Evolutionary conservation across 2,113 vertebrate species (phyloP).

Genomic region (Pterocles burchelli): DNA sequence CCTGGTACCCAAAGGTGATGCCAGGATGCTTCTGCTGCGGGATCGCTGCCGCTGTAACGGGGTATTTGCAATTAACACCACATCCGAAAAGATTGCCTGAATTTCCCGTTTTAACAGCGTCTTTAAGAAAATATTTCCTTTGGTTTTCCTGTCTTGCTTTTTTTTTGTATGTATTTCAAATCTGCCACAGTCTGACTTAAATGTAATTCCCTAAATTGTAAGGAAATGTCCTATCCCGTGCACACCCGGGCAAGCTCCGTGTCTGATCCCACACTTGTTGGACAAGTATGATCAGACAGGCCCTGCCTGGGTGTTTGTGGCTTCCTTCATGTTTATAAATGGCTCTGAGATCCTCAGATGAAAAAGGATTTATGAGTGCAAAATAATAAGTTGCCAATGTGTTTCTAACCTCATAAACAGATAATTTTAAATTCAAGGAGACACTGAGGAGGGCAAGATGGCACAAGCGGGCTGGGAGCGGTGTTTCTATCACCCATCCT

Average conservation of each 20-base stretch:
- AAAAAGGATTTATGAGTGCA: background rate
- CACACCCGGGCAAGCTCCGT: background rate
- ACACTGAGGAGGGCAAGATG: background rate
- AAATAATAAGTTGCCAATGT: conserved; percentile 8
- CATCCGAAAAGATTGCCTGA: accelerated
- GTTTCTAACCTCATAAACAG: conserved; percentile 8
- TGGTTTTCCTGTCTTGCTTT: accelerated
- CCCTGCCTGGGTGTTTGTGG: background rate
- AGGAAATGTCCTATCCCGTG: background rate
- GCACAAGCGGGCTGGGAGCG: background rate
- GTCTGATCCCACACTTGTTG: background rate
- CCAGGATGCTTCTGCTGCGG: background rate
- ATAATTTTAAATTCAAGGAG: conserved; percentile 12
- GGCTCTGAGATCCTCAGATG: background rate
- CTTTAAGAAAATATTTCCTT: background rate
- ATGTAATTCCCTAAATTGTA: background rate
- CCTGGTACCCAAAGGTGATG: accelerated
- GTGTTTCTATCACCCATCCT: background rate
- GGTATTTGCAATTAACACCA: accelerated
- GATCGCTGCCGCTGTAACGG: accelerated
- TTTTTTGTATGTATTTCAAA: background rate
- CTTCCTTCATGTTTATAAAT: conserved; percentile 40
- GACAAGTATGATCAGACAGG: background rate
- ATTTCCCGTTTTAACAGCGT: background rate
- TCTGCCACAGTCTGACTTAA: background rate